These are phyloP conservation scores for Athripsodes cinereus DNA, from an alignment of 2,888 invertebrate species.

Conservation along the genomic window DNA sequence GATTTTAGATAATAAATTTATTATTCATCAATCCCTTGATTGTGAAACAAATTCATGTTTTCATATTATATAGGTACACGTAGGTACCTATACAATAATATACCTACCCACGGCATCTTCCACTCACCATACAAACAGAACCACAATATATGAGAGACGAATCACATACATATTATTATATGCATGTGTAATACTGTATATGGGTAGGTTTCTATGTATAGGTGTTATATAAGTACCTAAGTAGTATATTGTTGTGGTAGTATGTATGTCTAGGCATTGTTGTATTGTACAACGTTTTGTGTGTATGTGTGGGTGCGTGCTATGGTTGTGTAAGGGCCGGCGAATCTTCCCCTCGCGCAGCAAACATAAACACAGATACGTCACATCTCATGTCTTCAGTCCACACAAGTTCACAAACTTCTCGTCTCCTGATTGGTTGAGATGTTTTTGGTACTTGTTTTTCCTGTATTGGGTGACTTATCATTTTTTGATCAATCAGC, in stretches of 20 bases:
- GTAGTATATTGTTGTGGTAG: background rate
- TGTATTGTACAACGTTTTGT: background rate
- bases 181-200: no score
- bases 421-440: slow-evolving; percentile 7
- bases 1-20: no score
- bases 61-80: no score
- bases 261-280: background rate
- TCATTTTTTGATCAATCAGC: background rate
- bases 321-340: background rate
- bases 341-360: slow-evolving; percentile 5
- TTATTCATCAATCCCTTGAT: no score
- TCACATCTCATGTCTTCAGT: slow-evolving; percentile 4
- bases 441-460: background rate
- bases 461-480: background rate
- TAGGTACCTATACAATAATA: no score
- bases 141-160: no score
- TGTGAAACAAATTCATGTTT: no score
- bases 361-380: slow-evolving; percentile 12
- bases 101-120: no score
- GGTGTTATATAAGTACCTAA: background rate
- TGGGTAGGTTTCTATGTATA: background rate
- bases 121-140: no score
- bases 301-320: background rate
- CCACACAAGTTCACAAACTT: no score
- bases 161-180: no score